Percentiles rank a stretch among this genome's conserved stretches.
phyloP scores from a whole-genome alignment of 2,113 vertebrate species.

The Scophthalmus maximus region DNA sequence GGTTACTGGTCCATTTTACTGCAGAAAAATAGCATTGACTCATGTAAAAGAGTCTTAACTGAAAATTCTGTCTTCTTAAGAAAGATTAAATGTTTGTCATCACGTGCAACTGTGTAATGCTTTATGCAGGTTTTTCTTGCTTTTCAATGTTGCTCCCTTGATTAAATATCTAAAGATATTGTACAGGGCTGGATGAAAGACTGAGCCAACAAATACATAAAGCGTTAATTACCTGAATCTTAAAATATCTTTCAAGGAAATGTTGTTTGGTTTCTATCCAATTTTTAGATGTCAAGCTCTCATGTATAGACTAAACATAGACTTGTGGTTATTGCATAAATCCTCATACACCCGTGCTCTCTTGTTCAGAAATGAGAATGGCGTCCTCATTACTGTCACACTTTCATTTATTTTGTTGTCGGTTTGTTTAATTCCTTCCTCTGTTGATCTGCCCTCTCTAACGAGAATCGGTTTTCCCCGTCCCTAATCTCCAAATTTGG shows the following conservation, averaged over 20 bases:
- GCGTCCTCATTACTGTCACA: background rate
- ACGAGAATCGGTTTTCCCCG: no score
- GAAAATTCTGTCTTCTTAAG: background rate
- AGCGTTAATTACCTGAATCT: background rate
- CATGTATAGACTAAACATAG: background rate
- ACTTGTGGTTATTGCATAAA: background rate
- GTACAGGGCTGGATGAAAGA: no score
- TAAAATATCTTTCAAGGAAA: background rate
- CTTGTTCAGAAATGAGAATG: conserved; percentile 6
- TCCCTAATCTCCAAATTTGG: no score
- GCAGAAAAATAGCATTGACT: conserved; percentile 5
- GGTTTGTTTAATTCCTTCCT: background rate
- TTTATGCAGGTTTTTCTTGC: no score
- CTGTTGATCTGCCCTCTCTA: background rate
- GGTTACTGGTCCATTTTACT: background rate
- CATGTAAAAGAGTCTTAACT: background rate
- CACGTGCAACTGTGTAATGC: no score
- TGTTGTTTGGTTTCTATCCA: background rate
- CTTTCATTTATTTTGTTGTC: background rate
- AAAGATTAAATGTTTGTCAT: no score
- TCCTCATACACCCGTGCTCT: background rate
- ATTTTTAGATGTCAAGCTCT: background rate
- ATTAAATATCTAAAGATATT: background rate
- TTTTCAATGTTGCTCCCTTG: background rate
- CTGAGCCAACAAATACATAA: background rate